phyloP scores from a whole-genome alignment of 1,140 invertebrate species.

The Drosophila oshimai region DNA sequence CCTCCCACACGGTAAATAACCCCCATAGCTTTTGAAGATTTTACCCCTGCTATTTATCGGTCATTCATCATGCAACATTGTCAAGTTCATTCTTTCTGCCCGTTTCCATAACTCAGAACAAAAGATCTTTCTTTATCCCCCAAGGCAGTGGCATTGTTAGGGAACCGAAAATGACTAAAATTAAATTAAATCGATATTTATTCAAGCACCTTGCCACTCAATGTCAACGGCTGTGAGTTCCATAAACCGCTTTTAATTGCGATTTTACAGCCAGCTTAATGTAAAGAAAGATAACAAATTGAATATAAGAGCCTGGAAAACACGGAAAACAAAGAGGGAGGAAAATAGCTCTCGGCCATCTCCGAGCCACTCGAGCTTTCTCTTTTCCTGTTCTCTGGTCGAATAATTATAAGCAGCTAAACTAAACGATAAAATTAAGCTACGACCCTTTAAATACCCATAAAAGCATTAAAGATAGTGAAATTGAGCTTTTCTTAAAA shows the following conservation, averaged over 20 bases:
- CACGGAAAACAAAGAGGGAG: background rate
- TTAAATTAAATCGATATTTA: constrained; percentile 51
- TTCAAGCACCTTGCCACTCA: constrained; percentile 27
- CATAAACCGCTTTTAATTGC: constrained; percentile 10
- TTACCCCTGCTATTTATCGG: constrained; percentile 13
- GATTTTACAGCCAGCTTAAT: background rate
- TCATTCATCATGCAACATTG: constrained; percentile 34
- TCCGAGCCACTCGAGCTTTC: background rate
- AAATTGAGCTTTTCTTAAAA: too few species aligned
- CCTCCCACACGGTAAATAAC: background rate
- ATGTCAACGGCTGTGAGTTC: constrained; percentile 47
- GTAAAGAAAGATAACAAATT: background rate
- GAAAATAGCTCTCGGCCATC: constrained; percentile 10
- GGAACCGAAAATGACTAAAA: constrained; percentile 45
- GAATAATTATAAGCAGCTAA: constrained; percentile 53
- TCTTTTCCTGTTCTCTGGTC: background rate
- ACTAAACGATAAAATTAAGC: constrained; percentile 13
- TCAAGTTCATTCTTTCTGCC: constrained; percentile 34
- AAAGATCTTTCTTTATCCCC: constrained; percentile 20
- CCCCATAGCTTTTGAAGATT: background rate
- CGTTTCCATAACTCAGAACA: constrained; percentile 17
- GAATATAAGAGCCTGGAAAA: background rate
- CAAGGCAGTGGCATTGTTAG: background rate
- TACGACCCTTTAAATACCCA: background rate
- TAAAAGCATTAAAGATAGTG: too few species aligned